A percentile compares a stretch with the other conserved stretches of the same genome.
These are phyloP conservation scores for Drosophila persimilis DNA, from an alignment of 1,140 invertebrate genomes.

Conservation along the genomic window DNA sequence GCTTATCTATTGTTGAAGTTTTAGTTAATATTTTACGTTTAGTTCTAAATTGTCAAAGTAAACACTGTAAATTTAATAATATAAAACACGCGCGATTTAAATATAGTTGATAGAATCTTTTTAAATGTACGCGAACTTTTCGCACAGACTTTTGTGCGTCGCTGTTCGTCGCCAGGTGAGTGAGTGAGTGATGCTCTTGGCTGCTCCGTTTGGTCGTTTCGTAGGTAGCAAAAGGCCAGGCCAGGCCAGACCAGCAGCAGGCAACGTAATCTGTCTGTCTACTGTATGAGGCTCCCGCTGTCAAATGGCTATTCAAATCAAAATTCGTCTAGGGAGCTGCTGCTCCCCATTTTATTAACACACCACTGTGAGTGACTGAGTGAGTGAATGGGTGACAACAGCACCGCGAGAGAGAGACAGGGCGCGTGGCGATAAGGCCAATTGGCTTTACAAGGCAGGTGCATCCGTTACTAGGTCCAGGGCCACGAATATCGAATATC, in stretches of 20 bases:
- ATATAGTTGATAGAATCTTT: no score
- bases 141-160: slow-evolving; percentile 18
- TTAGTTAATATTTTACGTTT: no score
- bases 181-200: slow-evolving; percentile 64
- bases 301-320: slow-evolving; percentile 67
- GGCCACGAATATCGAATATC: slow-evolving; percentile 30
- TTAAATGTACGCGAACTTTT: slow-evolving; percentile 26
- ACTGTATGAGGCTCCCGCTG: slow-evolving; percentile 38
- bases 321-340: slow-evolving; percentile 51
- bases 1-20: neutral
- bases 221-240: slow-evolving; percentile 61
- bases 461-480: slow-evolving; percentile 46
- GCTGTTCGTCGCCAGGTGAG: slow-evolving; percentile 61
- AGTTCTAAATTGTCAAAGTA: no score
- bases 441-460: slow-evolving; percentile 44
- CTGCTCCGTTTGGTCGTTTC: slow-evolving; percentile 41
- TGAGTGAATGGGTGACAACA: slow-evolving; percentile 39
- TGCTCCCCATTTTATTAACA: no score
- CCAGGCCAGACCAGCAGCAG: slow-evolving; percentile 23
- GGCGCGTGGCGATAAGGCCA: slow-evolving; percentile 62
- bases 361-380: slow-evolving; percentile 36
- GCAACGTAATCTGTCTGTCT: slow-evolving; percentile 50
- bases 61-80: no score
- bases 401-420: slow-evolving; percentile 25
- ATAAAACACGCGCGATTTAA: no score